Evolutionary conservation across 2,797 vertebrate species (phyloP).

Genomic region (Chelon labrosus): DNA sequence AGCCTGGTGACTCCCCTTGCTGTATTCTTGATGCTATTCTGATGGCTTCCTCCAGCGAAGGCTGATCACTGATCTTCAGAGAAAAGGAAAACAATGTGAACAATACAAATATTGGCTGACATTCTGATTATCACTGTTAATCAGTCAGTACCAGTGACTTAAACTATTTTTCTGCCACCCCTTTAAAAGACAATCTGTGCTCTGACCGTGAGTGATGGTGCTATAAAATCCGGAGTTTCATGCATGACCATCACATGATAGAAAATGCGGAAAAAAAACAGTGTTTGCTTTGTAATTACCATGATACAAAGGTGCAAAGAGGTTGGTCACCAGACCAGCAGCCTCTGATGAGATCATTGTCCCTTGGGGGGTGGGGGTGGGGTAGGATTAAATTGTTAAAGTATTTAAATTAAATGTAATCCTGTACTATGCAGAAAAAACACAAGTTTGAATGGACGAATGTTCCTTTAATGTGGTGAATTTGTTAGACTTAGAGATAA

Average conservation of each 20-base stretch:
- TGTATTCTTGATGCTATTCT: conserved; percentile 99
- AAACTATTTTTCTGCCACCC: conserved; percentile 5
- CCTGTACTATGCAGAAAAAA: not conserved
- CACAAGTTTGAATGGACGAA: not conserved
- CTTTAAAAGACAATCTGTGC: conserved; percentile 20
- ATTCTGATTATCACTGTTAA: conserved; percentile 9
- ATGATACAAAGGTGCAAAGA: conserved; percentile 41
- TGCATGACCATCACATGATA: conserved; percentile 30
- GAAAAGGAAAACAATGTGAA: conserved; percentile 16
- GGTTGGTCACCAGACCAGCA: conserved; percentile 14
- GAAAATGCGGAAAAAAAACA: not conserved
- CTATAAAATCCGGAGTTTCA: conserved; percentile 33
- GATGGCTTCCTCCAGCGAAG: conserved; percentile 98
- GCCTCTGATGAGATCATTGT: conserved; percentile 24
- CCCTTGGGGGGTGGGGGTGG: not conserved
- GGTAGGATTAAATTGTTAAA: conserved; percentile 1
- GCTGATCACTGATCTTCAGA: conserved; percentile 94
- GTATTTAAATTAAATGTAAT: not conserved
- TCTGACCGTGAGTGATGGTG: conserved; percentile 19
- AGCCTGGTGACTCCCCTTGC: conserved; percentile 95
- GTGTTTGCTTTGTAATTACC: conserved; percentile 52
- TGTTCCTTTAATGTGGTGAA: not conserved
- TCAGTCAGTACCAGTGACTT: not conserved
- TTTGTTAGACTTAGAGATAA: not conserved
- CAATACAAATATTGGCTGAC: conserved; percentile 18